Base-by-base conservation (phyloP, 2,797 vertebrate species). In the Pogoniulus pusillus region DNA sequence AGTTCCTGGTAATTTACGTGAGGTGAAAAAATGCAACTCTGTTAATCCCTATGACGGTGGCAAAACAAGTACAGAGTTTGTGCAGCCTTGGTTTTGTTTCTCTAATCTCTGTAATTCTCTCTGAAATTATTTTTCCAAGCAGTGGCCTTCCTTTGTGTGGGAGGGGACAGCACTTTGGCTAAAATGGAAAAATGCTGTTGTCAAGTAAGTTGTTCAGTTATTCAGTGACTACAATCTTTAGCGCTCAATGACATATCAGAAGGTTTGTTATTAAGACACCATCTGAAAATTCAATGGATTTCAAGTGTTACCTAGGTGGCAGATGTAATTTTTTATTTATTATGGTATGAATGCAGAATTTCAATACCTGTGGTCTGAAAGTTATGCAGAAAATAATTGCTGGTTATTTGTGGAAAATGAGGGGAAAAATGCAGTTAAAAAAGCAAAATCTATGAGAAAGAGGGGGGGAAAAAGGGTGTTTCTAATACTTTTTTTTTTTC, bases 131-230 rank as follows among this genome's bases (percentile, higher is more conserved):
- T 94, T 94, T 92, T 69, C 69, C 54, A 57, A 77, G 84, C 22
- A 29, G 16, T 82, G 34, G n/a, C 72, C 68, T 90, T 88, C 84
- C 63, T 72, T 95, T 64, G 4, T 58, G 14, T 72, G 65, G 75
- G 85, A 93, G 78, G 66, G 87, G 69, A 43, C 62, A 62, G 27
- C 22, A 39, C 59, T 86, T 86, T 6, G 9, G n/a, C 62, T 85
- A 69, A 95, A 93, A 82, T 75, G 51, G 62, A 90, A 94, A 91
- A 93, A 80, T 32, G 55, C 9, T 80, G 49, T 77, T 82, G 43
- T 63, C 30, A 49, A 51, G 19, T 63, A 89, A 63, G 49, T 62
- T 84, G 12, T 70, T 85, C 85, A 85, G 41, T 53, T 81, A 4
- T 68, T 73, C 29, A 41, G 4, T 79, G 18, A 79, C 30, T 79